Evolutionary conservation across 1,140 invertebrate genomes (phyloP), one percentile per base, ranked within the genome.

Genomic region (Pseudomyrmex dendroicus): DNA sequence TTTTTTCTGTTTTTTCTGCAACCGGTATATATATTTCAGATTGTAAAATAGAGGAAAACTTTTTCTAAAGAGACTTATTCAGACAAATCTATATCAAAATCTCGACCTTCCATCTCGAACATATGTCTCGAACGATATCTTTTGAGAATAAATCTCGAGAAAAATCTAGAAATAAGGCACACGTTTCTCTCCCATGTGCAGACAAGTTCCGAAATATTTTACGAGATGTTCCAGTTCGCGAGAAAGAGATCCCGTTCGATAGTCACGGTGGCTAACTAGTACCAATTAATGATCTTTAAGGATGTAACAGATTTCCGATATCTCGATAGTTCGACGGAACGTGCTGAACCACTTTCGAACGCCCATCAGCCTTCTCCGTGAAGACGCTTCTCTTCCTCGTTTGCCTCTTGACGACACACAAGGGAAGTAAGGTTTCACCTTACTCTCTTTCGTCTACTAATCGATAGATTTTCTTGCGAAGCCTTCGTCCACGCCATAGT

Each of bases 241-340:
- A 35, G 5, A 70, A 59, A 80, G 66, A 13, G 66, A 13, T 46
- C 48, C 44, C 68, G 35, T 52, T 3, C 17, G 63, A 78, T 48
- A 64, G 59, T 57, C 61, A 76, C n/a, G 52, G 56, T 77, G 74
- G 46, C 80, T 86, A 86, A 88, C 85, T 85, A 85, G 70, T 73
- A 73, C 73, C 87, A 88, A 90, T 90, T 89, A 87, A 80, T 76
- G 82, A 67, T 86, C 87, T 82, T 63, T 82, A 68, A 78, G 52
- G 50, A 63, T 56, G 84, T 90, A 90, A 90, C 89, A 85, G 90
- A 86, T 77, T 84, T 89, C 66, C 87, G 84, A 90, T 90, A 90
- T 90, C 86, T 83, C 82, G 77, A 84, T 85, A 90, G 84, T 84
- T 86, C 86, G 64, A 63, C 70, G 84, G 76, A 73, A 83, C 77